Base-by-base conservation (phyloP, 2,888 invertebrate species). In the Crepidodera aurea region DNA sequence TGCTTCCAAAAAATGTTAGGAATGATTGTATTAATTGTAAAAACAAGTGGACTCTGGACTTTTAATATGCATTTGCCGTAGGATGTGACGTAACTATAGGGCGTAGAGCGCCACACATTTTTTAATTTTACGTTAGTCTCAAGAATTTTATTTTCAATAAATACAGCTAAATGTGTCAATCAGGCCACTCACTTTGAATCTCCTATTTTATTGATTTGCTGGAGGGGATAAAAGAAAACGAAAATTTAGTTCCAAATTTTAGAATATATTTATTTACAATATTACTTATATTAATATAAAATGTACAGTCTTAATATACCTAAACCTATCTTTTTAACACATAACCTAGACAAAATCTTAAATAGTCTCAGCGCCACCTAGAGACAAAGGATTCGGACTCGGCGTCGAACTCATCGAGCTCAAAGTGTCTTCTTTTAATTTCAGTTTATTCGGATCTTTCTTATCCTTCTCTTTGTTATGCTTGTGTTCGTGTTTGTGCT, bases 341-440 rank as follows among this genome's bases (percentile, higher is more conserved):
- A 10, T 29, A 29, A 29, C 2, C 29, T 29, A 29, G 10, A 29
- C 10, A 29, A 8, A 29, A 29, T 29, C 29, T 66, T 66, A 72
- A 44, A 70, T 67, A 32, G 69, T 71, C 62, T 72, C 72, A 25
- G 67, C 64, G 22, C 71, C 62, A 55, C 74, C 71, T 27, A 75
- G 51, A 10, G 68, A 69, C 42, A 66, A 44, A 7, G 83, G 80
- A 71, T 88, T 87, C 0, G 90, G 90, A 75, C 90, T 91, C 53
- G 90, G 90, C 61, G 90, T 90, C 0, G 91, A 91, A 78, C 90
- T 90, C 71, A 87, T 87, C 0, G 91, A 91, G 75, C 91, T 91
- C 15, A 91, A 79, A 0, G 91, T 91, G 76, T 91, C 91, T 69
- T 91, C 91, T 77, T 88, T 90, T 10, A 89, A 81, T 77, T 85